phyloP scores from a whole-genome alignment of 1,140 invertebrate species.

The Pachyrhynchus sulphureomaculatus region DNA sequence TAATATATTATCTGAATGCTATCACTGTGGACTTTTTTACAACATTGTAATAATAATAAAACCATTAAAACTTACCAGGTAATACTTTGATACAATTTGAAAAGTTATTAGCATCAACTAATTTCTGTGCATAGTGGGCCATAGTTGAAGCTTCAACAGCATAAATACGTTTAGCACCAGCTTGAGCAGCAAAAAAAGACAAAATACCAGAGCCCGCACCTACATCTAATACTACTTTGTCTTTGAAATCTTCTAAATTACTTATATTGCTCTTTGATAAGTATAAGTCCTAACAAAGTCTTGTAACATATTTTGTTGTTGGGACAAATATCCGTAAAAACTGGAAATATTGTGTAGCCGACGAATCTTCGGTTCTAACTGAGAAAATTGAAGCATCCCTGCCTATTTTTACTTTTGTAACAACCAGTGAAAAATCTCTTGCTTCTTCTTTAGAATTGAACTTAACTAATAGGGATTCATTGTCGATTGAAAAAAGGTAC shows the following conservation, averaged over 20 bases:
- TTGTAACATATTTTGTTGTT: slow-evolving; percentile 99
- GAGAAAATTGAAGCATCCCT: slow-evolving; percentile 86
- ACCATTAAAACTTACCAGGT: slow-evolving; percentile 61
- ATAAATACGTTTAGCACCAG: slow-evolving; percentile 95
- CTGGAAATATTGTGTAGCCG: slow-evolving; percentile 96
- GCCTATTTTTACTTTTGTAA: slow-evolving; percentile 76
- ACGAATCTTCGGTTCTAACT: slow-evolving; percentile 95
- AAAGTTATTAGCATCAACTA: slow-evolving; percentile 90
- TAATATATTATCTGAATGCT: too few relatives aligned
- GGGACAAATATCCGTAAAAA: slow-evolving; percentile 98
- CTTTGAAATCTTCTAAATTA: slow-evolving; percentile 90
- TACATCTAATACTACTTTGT: slow-evolving; percentile 94
- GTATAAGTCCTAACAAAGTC: slow-evolving; percentile 98
- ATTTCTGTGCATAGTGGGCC: slow-evolving; percentile 91
- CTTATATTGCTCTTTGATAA: slow-evolving; percentile 94
- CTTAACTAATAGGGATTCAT: slow-evolving; percentile 59
- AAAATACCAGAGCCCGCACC: slow-evolving; percentile 96
- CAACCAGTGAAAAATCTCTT: slow-evolving; percentile 73
- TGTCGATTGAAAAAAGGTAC: slow-evolving; percentile 70
- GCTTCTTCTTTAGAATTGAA: slow-evolving; percentile 62
- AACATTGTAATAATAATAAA: too few relatives aligned
- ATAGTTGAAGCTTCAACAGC: slow-evolving; percentile 98
- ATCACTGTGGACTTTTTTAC: too few relatives aligned
- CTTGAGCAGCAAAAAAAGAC: slow-evolving; percentile 98
- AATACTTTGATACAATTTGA: slow-evolving; percentile 87